Conservation (phyloP, 2,888 invertebrate genomes). For the Icerya purchasi region DNA sequence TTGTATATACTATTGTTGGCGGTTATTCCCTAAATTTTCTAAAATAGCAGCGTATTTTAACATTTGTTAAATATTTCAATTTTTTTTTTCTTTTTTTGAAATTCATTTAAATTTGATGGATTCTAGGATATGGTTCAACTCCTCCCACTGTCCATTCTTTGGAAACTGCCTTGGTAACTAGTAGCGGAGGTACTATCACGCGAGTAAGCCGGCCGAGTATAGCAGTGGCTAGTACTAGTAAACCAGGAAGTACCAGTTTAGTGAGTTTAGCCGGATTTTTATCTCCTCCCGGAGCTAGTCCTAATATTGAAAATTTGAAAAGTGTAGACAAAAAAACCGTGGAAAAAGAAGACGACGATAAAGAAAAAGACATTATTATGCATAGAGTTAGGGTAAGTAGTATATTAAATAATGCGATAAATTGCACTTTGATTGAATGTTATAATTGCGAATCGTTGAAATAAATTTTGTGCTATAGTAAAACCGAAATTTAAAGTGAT, state of each 20-base stretch:
- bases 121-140: too few relatives aligned
- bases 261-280: conserved; percentile 47
- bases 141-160: too few relatives aligned
- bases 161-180: conserved; percentile 32
- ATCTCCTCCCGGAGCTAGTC: conserved; percentile 14
- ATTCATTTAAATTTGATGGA: too few relatives aligned
- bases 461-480: background rate
- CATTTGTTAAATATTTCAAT: too few relatives aligned
- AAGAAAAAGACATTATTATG: conserved; percentile 26
- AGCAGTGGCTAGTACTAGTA: conserved; percentile 34
- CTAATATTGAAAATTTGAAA: conserved; percentile 11
- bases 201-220: conserved; percentile 61
- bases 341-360: conserved; percentile 13
- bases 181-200: conserved; percentile 31
- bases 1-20: too few relatives aligned
- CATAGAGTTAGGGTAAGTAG: conserved; percentile 35
- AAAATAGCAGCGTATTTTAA: too few relatives aligned
- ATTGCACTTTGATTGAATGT: too few relatives aligned
- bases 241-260: conserved; percentile 67
- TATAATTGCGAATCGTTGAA: too few relatives aligned
- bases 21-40: too few relatives aligned
- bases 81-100: too few relatives aligned
- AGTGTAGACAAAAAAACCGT: conserved; percentile 7
- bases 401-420: too few relatives aligned
- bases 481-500: too few relatives aligned